phyloP scores from a whole-genome alignment of 1,140 invertebrate genomes.

The Temnothorax nylanderi region DNA sequence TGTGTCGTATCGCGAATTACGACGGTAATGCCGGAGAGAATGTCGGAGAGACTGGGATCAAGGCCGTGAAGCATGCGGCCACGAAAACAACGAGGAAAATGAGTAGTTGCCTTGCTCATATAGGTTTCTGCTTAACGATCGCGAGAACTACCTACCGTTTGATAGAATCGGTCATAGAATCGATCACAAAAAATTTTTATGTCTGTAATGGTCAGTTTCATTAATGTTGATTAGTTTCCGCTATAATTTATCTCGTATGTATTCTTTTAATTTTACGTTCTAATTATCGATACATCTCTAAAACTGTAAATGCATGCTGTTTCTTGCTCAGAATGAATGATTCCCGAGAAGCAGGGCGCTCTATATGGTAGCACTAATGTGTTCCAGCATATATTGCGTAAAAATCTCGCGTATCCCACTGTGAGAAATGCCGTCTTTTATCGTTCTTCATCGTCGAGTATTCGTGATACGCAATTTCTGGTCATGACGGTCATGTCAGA shows the following conservation, averaged over 20 bases:
- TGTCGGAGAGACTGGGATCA: slow-evolving; percentile 15
- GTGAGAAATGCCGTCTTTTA: slow-evolving; percentile 1
- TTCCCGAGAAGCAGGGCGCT: background rate
- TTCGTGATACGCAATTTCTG: slow-evolving; percentile 50
- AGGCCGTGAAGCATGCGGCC: slow-evolving; percentile 23
- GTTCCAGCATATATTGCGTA: slow-evolving; percentile 9
- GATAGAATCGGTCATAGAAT: slow-evolving; percentile 10
- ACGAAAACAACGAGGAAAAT: slow-evolving; percentile 47
- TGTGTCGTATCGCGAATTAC: slow-evolving; percentile 59
- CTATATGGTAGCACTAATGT: slow-evolving; percentile 8
- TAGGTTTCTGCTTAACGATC: background rate
- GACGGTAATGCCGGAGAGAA: slow-evolving; percentile 42
- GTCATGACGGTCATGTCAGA: slow-evolving; percentile 27
- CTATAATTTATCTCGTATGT: background rate
- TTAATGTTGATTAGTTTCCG: background rate
- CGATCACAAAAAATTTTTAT: slow-evolving; percentile 10
- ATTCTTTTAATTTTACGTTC: background rate
- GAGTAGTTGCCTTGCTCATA: slow-evolving; percentile 1
- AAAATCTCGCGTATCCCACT: slow-evolving; percentile 6
- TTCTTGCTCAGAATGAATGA: slow-evolving; percentile 1
- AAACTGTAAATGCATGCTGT: background rate
- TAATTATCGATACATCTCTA: background rate
- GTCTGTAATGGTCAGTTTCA: background rate
- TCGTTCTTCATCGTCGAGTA: slow-evolving; percentile 14
- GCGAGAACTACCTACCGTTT: slow-evolving; percentile 9